Percentiles rank a stretch among this genome's conserved stretches.
Evolutionary conservation across 2,888 invertebrate species (phyloP).

Genomic region (Harpalus rubripes): DNA sequence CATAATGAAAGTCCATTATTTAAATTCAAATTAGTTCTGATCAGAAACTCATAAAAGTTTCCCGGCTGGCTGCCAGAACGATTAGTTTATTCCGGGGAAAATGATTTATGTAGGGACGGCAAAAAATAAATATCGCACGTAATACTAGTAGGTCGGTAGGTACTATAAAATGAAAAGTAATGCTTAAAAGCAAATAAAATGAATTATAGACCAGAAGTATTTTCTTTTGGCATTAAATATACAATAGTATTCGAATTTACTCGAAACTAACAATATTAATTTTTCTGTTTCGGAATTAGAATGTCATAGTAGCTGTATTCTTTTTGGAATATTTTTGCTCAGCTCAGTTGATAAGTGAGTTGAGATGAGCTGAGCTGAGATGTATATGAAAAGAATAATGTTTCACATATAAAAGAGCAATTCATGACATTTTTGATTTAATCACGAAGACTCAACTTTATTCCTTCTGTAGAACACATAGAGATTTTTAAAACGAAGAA

Average conservation of each 20-base stretch:
- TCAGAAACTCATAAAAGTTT: background rate
- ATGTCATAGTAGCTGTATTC: no score
- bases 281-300: no score
- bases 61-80: background rate
- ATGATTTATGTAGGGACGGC: slow-evolving; percentile 19
- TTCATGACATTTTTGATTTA: no score
- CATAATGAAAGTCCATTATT: slow-evolving; percentile 26
- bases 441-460: no score
- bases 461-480: no score
- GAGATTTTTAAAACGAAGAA: no score
- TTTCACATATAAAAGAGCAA: no score
- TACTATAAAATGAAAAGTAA: background rate
- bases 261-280: background rate
- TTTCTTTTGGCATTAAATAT: slow-evolving; percentile 6
- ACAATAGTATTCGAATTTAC: background rate
- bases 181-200: slow-evolving; percentile 3
- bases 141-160: background rate
- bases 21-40: slow-evolving; percentile 16
- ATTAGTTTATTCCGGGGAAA: background rate
- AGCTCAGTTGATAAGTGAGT: no score
- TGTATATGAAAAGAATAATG: no score
- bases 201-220: slow-evolving; percentile 16
- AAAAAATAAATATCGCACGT: background rate
- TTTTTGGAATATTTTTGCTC: no score
- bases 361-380: no score